phyloP scores from a whole-genome alignment of 2,797 vertebrate species.

The Jordanella pulchra region DNA sequence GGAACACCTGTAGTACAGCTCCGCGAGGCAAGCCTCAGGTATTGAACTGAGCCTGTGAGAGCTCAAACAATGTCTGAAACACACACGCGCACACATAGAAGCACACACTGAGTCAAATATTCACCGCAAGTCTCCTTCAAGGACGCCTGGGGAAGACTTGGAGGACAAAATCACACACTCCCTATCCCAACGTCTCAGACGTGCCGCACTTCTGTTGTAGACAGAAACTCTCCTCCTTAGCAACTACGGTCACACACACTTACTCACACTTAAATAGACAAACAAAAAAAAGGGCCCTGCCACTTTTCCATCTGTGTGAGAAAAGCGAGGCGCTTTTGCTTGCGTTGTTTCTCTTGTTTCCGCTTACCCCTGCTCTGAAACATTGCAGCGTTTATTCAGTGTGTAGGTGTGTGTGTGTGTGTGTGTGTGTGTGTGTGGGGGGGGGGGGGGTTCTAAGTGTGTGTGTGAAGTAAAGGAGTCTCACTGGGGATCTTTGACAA shows the following conservation, averaged over 20 bases:
- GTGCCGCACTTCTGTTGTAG: slow-evolving; percentile 71
- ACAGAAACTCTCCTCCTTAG: slow-evolving; percentile 73
- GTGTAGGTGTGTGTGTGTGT: slow-evolving; percentile 29
- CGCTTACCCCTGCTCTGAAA: slow-evolving; percentile 55
- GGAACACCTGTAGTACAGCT: slow-evolving; percentile 69
- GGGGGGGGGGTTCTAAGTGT: slow-evolving; percentile 1
- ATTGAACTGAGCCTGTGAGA: slow-evolving; percentile 58
- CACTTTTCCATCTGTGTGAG: slow-evolving; percentile 56
- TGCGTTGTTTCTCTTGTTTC: slow-evolving; percentile 57
- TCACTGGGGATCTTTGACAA: slow-evolving; percentile 69
- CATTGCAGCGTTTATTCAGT: slow-evolving; percentile 59
- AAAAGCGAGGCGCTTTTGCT: slow-evolving; percentile 59
- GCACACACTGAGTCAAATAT: slow-evolving; percentile 55
- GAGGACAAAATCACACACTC: slow-evolving; percentile 78
- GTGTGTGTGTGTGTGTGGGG: neutral
- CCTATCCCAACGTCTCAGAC: slow-evolving; percentile 71
- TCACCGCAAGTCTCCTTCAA: slow-evolving; percentile 77
- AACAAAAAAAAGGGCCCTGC: slow-evolving; percentile 58
- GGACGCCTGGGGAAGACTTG: slow-evolving; percentile 77
- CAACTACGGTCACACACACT: slow-evolving; percentile 57
- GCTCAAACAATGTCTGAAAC: slow-evolving; percentile 45
- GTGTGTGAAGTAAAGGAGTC: slow-evolving; percentile 41
- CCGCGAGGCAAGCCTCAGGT: slow-evolving; percentile 62
- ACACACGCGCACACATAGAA: slow-evolving; percentile 21
- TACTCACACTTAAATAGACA: slow-evolving; percentile 55